These are phyloP conservation scores for Oreochromis aureus DNA, from an alignment of 2,113 vertebrate species.

Conservation along the genomic window DNA sequence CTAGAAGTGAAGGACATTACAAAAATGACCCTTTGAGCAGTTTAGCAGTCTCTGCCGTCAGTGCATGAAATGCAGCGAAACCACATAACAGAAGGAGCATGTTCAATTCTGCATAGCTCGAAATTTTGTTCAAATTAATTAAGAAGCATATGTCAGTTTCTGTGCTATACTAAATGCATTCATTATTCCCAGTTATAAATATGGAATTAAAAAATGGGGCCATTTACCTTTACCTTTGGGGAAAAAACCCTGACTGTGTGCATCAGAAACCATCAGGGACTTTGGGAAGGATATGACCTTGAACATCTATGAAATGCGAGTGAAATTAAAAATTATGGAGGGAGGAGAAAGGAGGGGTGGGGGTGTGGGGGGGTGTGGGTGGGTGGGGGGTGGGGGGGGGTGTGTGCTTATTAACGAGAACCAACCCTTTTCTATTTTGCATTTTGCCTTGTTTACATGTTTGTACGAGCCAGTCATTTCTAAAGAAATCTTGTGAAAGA, in stretches of 20 bases:
- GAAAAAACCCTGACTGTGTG: not conserved
- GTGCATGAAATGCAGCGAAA: not conserved
- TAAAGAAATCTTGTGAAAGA: not conserved
- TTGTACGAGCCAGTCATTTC: not conserved
- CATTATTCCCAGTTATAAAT: not conserved
- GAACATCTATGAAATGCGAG: constrained; percentile 11
- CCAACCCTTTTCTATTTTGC: not conserved
- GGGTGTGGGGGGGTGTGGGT: fast-evolving
- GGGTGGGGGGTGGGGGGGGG: not conserved
- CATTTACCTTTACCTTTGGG: not conserved
- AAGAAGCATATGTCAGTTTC: not conserved
- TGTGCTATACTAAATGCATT: not conserved
- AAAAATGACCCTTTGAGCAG: not conserved
- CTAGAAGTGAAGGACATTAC: not conserved
- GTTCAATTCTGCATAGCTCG: not conserved
- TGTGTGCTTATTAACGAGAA: not conserved
- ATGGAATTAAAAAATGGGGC: not conserved
- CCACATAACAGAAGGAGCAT: not conserved
- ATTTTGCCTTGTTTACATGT: not conserved
- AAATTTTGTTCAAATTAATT: not conserved
- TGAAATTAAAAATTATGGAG: not conserved
- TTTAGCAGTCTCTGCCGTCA: not conserved
- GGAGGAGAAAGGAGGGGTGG: not conserved
- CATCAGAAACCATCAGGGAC: not conserved
- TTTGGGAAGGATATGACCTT: not conserved